phyloP scores from a whole-genome alignment of 2,113 vertebrate species.

The Lophura nycthemera region DNA sequence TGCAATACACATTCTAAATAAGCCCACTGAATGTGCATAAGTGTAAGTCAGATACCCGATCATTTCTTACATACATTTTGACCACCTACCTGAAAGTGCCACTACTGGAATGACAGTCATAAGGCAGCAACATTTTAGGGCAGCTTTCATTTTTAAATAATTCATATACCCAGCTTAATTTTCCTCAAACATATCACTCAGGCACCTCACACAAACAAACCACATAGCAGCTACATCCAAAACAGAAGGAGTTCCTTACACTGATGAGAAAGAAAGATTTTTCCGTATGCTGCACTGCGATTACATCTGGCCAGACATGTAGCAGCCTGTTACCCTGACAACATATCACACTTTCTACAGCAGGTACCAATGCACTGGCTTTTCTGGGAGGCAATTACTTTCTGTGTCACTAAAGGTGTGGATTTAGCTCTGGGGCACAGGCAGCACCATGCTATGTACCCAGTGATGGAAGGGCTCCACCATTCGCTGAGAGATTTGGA shows the following conservation, averaged over 20 bases:
- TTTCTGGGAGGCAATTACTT: background rate
- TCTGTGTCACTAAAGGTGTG: background rate
- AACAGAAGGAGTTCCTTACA: background rate
- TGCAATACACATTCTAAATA: background rate
- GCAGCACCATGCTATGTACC: background rate
- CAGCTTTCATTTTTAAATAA: background rate
- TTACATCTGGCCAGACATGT: background rate
- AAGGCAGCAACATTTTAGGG: background rate
- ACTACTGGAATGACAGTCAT: background rate
- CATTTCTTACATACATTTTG: background rate
- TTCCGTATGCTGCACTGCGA: background rate
- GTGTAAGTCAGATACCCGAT: rapidly evolving
- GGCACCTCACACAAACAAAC: background rate
- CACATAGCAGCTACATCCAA: background rate
- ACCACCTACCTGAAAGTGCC: background rate
- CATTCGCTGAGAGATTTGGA: background rate
- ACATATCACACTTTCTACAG: background rate
- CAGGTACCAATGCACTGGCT: background rate
- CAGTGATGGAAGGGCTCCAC: background rate
- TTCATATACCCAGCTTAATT: background rate
- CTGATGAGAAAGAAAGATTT: background rate
- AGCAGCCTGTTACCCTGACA: background rate
- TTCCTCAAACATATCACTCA: background rate
- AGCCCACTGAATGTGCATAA: background rate
- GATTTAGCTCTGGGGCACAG: background rate